phyloP scores from a whole-genome alignment of 2,113 vertebrate genomes.

The Elgaria multicarinata region DNA sequence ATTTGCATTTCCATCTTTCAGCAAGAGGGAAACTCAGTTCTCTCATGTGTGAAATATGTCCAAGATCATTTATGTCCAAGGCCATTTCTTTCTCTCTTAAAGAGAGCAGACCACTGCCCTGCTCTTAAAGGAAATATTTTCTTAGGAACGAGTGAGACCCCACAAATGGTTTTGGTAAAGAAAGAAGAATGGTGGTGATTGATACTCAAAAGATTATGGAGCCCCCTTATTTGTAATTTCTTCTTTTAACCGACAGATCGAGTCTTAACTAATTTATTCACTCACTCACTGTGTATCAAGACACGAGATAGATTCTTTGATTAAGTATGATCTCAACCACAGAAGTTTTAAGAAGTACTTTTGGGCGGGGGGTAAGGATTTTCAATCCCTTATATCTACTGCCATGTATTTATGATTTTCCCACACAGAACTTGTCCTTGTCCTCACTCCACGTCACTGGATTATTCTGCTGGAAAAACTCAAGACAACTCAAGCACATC shows the following conservation, averaged over 20 bases:
- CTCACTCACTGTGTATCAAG: slow-evolving; percentile 49
- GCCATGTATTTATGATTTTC: not conserved
- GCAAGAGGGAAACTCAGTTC: not conserved
- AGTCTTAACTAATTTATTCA: slow-evolving; percentile 35
- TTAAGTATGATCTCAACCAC: not conserved
- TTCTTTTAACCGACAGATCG: slow-evolving; percentile 53
- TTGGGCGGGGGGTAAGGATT: too few species aligned
- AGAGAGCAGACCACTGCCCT: not conserved
- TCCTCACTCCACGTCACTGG: not conserved
- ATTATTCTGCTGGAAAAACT: not conserved
- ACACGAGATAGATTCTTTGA: slow-evolving; percentile 15
- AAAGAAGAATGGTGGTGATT: not conserved
- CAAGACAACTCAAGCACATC: not conserved
- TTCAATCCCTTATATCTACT: not conserved
- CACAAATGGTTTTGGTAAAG: not conserved
- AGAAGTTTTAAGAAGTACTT: not conserved
- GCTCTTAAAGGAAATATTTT: not conserved
- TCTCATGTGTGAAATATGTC: not conserved
- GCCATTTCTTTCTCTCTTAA: not conserved
- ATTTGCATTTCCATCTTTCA: not conserved
- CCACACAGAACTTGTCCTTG: not conserved
- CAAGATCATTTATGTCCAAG: not conserved
- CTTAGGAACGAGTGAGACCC: not conserved
- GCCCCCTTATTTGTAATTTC: slow-evolving; percentile 56
- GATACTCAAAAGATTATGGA: slow-evolving; percentile 24